Evolutionary conservation across 2,113 vertebrate genomes (phyloP).

Genomic region (Aviceda subcristata): DNA sequence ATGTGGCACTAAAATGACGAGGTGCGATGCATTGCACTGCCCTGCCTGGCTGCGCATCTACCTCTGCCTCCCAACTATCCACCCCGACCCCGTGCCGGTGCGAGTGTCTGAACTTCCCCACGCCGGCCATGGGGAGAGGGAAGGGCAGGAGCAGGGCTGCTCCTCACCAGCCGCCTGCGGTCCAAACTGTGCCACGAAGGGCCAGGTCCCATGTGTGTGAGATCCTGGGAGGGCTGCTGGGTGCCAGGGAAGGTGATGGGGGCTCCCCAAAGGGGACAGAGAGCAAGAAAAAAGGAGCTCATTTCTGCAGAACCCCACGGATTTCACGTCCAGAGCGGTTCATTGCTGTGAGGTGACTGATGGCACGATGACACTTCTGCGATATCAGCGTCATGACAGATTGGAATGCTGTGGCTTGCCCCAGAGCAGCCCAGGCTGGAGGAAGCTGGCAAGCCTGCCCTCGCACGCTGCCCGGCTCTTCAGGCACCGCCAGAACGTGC

Average conservation of each 20-base stretch:
- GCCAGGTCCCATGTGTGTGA: fast-evolving
- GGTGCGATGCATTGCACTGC: neutral
- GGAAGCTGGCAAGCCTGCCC: neutral
- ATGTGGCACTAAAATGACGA: neutral
- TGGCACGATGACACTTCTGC: neutral
- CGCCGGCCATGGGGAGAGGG: neutral
- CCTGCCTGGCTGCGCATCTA: neutral
- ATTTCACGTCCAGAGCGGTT: neutral
- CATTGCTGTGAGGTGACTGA: neutral
- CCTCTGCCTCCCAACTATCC: neutral
- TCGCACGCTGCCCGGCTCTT: fast-evolving
- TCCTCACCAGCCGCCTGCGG: neutral
- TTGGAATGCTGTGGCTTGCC: neutral
- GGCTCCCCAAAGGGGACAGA: neutral
- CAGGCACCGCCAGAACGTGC: neutral
- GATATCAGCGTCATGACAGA: neutral
- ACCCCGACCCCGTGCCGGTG: fast-evolving
- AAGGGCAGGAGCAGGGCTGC: neutral
- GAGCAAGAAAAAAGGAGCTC: neutral
- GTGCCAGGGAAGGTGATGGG: neutral
- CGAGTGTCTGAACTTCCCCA: neutral
- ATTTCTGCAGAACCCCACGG: neutral
- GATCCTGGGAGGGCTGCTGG: neutral
- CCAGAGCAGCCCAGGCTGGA: neutral
- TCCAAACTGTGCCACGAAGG: neutral